Evolutionary conservation across 2,888 invertebrate genomes (phyloP), one percentile per base, ranked within the genome.

Genomic region (Chouioia cunea): DNA sequence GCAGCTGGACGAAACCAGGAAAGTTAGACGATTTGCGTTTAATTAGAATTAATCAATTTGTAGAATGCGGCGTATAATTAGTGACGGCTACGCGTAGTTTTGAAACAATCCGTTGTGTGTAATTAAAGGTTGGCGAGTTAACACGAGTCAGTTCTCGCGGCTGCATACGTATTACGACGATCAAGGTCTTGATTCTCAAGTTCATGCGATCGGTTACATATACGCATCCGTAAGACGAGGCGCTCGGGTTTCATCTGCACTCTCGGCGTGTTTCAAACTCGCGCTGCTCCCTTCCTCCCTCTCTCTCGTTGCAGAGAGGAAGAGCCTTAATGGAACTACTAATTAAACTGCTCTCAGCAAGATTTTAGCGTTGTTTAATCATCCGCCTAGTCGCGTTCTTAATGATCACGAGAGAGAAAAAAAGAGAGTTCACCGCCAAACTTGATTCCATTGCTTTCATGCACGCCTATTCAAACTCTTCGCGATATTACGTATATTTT

Each of bases 181-280:
- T 62, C 62, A 68, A 62, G 67, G 67, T 58, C 58, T 58, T 53
- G 57, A 58, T 47, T 69, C 52, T 69, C 59, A 54, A 70, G 70
- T 70, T 70, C 59, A 23, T 20, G 43, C 43, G 48, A 70, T 65
- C 54, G 22, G 43, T 59, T 70, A 60, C 59, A 54, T 65, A 48
- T 16, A 16, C 57, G 57, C 15, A 3, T 23, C 27, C 12, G 62
- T 48, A 20, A 48, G 54, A n/a, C 76, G 73, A 64, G 66, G 63
- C 70, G 18, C 50, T 58, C 52, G 20, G 58, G 63, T 69, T 65
- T 65, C 65, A 50, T 59, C 20, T 44, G 46, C 16, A 50, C 59
- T 27, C 22, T 65, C 44, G 65, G 58, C 44, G n/a, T 27, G 50
- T 58, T 46, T 27, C 15, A 47, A 63, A 63, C 53, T 64, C 27